Percentiles rank a stretch among this genome's conserved stretches.
Conservation (phyloP, 2,797 vertebrate species). For the Pogoniulus pusillus region DNA sequence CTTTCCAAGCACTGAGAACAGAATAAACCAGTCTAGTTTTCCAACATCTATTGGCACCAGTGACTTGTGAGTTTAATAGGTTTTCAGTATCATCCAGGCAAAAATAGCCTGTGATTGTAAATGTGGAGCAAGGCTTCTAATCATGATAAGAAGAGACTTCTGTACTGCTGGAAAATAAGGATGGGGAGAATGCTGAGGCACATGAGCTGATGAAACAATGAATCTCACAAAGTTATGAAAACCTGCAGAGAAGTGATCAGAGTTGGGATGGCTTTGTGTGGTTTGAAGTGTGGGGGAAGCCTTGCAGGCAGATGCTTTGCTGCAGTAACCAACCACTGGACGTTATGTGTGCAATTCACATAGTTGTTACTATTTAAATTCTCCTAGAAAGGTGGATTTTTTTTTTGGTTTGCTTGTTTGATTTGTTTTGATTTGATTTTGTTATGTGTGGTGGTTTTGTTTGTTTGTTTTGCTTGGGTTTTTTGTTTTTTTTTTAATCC, state of each 20-base stretch:
- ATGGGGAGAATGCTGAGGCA: not conserved
- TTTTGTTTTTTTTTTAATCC: not conserved
- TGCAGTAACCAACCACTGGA: not conserved
- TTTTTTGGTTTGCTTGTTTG: too few relatives aligned
- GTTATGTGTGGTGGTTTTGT: too few relatives aligned
- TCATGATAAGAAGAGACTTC: not conserved
- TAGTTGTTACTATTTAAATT: not conserved
- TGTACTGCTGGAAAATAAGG: not conserved
- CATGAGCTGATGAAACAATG: not conserved
- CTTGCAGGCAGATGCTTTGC: not conserved
- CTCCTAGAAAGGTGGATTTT: not conserved
- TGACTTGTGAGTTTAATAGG: not conserved
- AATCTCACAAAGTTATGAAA: not conserved
- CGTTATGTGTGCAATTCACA: not conserved
- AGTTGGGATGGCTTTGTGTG: not conserved
- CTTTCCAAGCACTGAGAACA: not conserved
- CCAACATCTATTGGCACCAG: accelerated
- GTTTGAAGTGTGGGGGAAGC: not conserved
- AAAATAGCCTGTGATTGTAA: not conserved
- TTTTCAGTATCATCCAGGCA: not conserved
- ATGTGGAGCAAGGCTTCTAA: not conserved
- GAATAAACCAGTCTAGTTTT: not conserved
- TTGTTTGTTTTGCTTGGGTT: too few relatives aligned
- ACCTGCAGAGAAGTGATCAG: not conserved
- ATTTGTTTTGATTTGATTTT: too few relatives aligned